Evolutionary conservation across 2,888 invertebrate genomes (phyloP).

Genomic region (Amphipyra berbera): DNA sequence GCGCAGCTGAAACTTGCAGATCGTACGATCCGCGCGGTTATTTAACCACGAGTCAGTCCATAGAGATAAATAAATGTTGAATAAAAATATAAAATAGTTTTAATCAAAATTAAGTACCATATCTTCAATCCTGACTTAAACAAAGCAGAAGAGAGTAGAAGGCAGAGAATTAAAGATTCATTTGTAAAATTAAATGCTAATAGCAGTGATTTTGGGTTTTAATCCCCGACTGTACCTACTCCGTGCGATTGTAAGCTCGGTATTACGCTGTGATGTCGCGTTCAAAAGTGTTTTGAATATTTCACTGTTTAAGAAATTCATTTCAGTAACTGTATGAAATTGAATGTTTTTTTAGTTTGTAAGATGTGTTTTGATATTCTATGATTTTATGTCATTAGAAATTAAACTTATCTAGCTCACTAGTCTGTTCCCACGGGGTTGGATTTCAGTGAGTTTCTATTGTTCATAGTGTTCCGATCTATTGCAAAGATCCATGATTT

Average conservation of each 20-base stretch:
- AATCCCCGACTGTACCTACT: constrained; percentile 79
- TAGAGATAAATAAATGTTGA: no score
- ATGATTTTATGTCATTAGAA: no score
- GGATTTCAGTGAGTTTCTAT: no score
- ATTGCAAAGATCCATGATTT: no score
- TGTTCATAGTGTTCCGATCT: no score
- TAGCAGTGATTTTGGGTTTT: constrained; percentile 79
- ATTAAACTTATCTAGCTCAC: no score
- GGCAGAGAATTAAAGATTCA: constrained; percentile 82
- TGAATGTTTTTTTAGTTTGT: neutral
- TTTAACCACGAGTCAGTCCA: no score
- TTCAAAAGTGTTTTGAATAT: constrained; percentile 59
- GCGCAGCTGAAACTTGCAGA: no score
- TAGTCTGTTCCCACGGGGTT: no score
- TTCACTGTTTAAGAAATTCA: neutral
- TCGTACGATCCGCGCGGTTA: no score
- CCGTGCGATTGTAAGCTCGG: constrained; percentile 71
- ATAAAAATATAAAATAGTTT: no score
- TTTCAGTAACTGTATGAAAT: neutral
- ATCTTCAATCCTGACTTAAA: constrained; percentile 21
- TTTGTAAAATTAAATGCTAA: constrained; percentile 88
- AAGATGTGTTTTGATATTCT: no score
- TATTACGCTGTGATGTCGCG: constrained; percentile 69
- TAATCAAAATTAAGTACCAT: neutral
- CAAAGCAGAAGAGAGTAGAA: constrained; percentile 66